These are phyloP conservation scores for Garra rufa DNA, from an alignment of 2,113 vertebrate species.

Conservation along the genomic window DNA sequence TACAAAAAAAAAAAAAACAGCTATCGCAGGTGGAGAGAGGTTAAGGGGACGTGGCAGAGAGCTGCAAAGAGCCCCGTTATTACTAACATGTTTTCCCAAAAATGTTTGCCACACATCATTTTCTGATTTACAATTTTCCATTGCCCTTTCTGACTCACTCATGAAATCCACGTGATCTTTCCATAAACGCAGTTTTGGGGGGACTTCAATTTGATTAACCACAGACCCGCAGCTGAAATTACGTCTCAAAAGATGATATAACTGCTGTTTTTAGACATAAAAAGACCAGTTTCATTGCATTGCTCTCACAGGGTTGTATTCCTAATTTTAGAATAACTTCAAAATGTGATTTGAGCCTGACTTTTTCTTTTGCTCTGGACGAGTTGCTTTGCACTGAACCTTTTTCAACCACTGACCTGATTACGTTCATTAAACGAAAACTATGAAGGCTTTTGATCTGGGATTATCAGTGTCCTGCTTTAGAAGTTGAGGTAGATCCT, in stretches of 20 bases:
- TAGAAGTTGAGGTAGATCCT: neutral
- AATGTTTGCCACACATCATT: constrained; percentile 63
- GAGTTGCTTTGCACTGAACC: constrained; percentile 29
- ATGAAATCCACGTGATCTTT: constrained; percentile 52
- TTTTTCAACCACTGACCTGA: constrained; percentile 24
- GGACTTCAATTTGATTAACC: constrained; percentile 56
- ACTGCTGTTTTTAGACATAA: constrained; percentile 44
- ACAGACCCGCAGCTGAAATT: constrained; percentile 50
- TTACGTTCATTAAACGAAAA: neutral
- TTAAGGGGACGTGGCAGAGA: neutral
- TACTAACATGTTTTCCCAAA: constrained; percentile 53
- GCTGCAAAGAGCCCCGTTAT: neutral
- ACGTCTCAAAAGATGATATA: constrained; percentile 39
- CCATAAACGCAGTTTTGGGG: constrained; percentile 46
- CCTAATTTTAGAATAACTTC: constrained; percentile 5
- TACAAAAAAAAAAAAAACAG: neutral
- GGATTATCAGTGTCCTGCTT: neutral
- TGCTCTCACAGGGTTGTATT: constrained; percentile 11
- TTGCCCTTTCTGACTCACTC: constrained; percentile 37
- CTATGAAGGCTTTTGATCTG: constrained; percentile 7
- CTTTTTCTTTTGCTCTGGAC: neutral
- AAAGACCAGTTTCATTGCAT: constrained; percentile 43
- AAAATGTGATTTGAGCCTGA: neutral
- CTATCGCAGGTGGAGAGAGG: neutral
- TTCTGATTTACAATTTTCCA: constrained; percentile 53